phyloP scores from a whole-genome alignment of 2,113 vertebrate genomes.

The Rana temporaria region DNA sequence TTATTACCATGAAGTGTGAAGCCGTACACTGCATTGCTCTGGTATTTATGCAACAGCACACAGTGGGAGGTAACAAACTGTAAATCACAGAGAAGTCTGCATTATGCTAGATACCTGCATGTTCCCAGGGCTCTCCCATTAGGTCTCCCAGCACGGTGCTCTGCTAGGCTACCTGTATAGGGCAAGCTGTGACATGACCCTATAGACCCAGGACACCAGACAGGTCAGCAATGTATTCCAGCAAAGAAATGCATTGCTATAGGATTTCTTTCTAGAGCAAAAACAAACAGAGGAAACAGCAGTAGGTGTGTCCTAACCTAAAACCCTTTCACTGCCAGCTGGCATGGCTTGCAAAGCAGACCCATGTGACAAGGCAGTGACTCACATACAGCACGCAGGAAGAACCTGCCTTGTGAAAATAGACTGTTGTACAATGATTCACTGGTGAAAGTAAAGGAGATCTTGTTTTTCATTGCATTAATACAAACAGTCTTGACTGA shows the following conservation, averaged over 20 bases:
- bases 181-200: not conserved
- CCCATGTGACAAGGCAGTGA: not conserved
- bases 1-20: not conserved
- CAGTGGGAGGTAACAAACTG: conserved; percentile 4
- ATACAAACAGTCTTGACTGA: too few species aligned
- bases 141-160: not conserved
- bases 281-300: conserved; percentile 37
- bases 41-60: not conserved
- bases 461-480: too few species aligned
- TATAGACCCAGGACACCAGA: not conserved
- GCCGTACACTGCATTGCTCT: not conserved
- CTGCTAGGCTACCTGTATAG: not conserved
- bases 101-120: conserved; percentile 25
- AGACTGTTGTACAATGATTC: too few species aligned
- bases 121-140: not conserved
- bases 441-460: too few species aligned
- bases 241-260: conserved; percentile 1
- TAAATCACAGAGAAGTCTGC: not conserved
- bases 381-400: not conserved
- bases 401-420: not conserved
- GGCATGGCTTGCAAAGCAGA: not conserved
- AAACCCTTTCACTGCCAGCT: conserved; percentile 1
- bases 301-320: conserved; percentile 11
- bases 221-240: not conserved
- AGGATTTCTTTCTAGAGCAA: not conserved